phyloP scores from a whole-genome alignment of 2,888 invertebrate genomes.

The Diaphora mendica region DNA sequence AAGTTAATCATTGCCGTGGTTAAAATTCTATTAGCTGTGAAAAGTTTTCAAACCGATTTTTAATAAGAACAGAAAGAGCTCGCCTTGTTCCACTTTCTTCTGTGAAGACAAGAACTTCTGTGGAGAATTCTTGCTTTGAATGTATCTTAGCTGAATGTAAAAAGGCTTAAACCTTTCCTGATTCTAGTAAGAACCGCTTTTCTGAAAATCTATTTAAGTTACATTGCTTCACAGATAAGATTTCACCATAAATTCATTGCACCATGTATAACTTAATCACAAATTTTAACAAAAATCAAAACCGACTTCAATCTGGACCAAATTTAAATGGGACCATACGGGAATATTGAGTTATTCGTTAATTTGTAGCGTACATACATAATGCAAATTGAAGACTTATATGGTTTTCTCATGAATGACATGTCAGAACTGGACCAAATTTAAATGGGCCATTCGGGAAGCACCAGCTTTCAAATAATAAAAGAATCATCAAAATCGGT shows the following conservation, averaged over 20 bases:
- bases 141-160: conserved; percentile 28
- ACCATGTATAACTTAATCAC: no score
- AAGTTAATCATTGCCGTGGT: conserved; percentile 71
- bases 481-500: no score
- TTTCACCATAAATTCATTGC: background rate
- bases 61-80: conserved; percentile 71
- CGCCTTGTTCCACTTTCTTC: conserved; percentile 53
- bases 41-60: conserved; percentile 74
- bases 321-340: no score
- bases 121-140: conserved; percentile 46
- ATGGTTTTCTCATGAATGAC: no score
- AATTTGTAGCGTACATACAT: no score
- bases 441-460: no score
- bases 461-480: no score
- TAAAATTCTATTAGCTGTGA: conserved; percentile 75
- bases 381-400: no score
- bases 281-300: no score
- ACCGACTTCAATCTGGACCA: no score
- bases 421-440: no score
- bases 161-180: background rate
- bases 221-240: background rate
- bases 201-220: background rate
- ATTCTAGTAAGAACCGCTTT: background rate
- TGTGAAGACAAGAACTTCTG: conserved; percentile 67
- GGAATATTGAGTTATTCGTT: no score